Base-by-base conservation (phyloP, 2,888 invertebrate species). In the Teleogryllus oceanicus region DNA sequence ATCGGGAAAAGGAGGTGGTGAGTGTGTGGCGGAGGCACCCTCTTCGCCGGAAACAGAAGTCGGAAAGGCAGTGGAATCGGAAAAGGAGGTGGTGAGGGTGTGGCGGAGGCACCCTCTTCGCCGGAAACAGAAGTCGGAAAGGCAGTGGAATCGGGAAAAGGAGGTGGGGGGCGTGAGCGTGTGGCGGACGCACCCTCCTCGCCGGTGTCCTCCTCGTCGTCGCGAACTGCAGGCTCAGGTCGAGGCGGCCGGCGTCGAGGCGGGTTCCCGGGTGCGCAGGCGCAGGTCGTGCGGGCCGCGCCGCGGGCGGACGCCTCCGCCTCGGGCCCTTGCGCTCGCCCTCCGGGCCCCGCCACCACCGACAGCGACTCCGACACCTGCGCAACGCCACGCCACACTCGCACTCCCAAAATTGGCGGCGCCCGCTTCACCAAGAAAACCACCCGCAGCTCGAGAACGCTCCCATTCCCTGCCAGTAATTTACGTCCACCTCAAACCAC, bases 211-310 rank as follows among this genome's bases (percentile, higher is more conserved):
- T 79, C 81, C 20, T 79, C 80, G n/a, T 78, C 78, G 37, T 75
- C 49, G 78, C 80, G 78, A 82, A 80, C 75, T 79, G 75, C 81
- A 95, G 89, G 87, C 93, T 93, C 79, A 95, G 88, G 86, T 91
- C 92, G 81, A 95, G 87, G 87, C 94, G 92, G 84, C 94, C 93
- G 82, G 92, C 90, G 85, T 93, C 93, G 83, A 95, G 89, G 87
- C 93, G 93, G 84, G n/a, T n/a, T n/a, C n/a, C n/a, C n/a, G n/a
- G n/a, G 94, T 87, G 85, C 92, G 92, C 88, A 95, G 92, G 84
- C 92, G 92, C 78, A 94, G 92, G 86, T 95, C 95, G 85, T 95
- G 94, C 82, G 92, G 92, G 85, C 92, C 37, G 37, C 37, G 37
- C 37, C 37, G 37, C 37, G 37, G 8, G 37, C 37, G 37, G 37